Evolutionary conservation across 64 coral and sea anemone genomes (phyloP).

Genomic region (Anthopleura sola): DNA sequence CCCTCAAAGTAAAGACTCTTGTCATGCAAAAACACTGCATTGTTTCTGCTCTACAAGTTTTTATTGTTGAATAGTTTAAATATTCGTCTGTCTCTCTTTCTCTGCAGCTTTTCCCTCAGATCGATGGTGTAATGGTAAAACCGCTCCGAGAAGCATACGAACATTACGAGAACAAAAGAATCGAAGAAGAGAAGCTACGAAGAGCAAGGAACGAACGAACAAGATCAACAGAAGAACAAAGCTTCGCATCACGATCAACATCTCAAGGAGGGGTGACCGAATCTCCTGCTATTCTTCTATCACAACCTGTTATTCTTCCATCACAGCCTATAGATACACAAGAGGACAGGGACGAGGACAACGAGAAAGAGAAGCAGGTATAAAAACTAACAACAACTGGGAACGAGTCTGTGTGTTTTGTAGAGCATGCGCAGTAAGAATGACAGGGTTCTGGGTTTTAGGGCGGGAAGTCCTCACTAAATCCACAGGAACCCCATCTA

Average conservation of each 20-base stretch:
- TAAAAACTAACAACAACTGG: too few relatives aligned
- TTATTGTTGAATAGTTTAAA: too few relatives aligned
- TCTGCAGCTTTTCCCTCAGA: slow-evolving; percentile 69
- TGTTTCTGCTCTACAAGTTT: too few relatives aligned
- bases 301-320: background rate
- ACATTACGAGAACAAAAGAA: slow-evolving; percentile 53
- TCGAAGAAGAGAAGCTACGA: slow-evolving; percentile 43
- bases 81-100: background rate
- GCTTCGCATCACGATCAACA: background rate
- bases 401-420: too few relatives aligned
- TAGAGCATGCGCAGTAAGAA: too few relatives aligned
- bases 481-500: too few relatives aligned
- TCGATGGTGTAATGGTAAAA: slow-evolving; percentile 56
- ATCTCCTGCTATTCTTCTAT: background rate
- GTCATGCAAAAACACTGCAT: too few relatives aligned
- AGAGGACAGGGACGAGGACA: background rate
- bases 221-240: background rate
- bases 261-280: background rate
- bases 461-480: too few relatives aligned
- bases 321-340: background rate
- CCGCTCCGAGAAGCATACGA: slow-evolving; percentile 71
- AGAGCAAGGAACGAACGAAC: slow-evolving; percentile 6
- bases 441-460: too few relatives aligned
- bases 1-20: too few relatives aligned
- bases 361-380: background rate